These are phyloP conservation scores for Ptilonorhynchus violaceus DNA, from an alignment of 2,113 vertebrate species.

Conservation along the genomic window DNA sequence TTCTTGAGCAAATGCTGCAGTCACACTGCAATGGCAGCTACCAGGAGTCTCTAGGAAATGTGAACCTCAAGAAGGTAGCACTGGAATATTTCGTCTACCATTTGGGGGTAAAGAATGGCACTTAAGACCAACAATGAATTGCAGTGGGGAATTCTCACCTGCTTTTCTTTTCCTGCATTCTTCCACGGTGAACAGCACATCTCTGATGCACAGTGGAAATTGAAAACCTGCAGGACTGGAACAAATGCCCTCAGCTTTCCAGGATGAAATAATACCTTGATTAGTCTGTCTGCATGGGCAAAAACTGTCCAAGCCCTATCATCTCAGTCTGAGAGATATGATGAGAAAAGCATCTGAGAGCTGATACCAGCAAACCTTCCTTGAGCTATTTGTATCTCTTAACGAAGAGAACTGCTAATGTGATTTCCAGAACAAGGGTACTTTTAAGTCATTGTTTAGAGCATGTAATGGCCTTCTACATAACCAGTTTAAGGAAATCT, in stretches of 20 bases:
- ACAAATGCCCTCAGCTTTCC: neutral
- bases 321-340: neutral
- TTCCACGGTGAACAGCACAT: neutral
- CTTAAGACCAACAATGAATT: neutral
- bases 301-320: neutral
- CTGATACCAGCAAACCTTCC: neutral
- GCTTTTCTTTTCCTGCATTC: neutral
- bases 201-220: neutral
- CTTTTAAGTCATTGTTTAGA: neutral
- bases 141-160: neutral
- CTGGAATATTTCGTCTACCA: neutral
- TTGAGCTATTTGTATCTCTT: neutral
- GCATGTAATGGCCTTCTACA: neutral
- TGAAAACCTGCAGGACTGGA: neutral
- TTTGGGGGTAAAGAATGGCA: neutral
- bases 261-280: constrained; percentile 14
- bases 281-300: neutral
- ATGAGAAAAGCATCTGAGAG: neutral
- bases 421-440: neutral
- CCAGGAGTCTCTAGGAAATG: neutral
- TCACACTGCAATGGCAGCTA: neutral
- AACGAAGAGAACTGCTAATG: neutral
- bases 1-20: neutral
- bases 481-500: neutral
- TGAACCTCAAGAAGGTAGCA: neutral